Percentiles rank a stretch among this genome's conserved stretches.
Evolutionary conservation across 2,888 invertebrate species (phyloP).

Genomic region (Pandemis heparana): DNA sequence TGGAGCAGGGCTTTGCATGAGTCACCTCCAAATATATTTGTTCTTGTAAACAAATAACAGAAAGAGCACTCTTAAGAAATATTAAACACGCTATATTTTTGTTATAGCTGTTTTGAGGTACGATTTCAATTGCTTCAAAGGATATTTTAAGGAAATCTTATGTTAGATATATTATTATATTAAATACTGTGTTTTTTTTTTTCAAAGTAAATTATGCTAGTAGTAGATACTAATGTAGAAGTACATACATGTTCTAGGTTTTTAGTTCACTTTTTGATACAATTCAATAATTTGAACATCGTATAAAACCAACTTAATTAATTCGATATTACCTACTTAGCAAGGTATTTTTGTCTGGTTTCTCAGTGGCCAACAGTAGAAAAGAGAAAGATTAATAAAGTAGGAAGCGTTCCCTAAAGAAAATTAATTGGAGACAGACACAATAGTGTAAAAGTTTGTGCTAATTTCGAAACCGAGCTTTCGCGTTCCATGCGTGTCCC

Average conservation of each 20-base stretch:
- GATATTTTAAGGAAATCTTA: background rate
- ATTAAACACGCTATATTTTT: conserved; percentile 8
- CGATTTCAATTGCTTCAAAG: background rate
- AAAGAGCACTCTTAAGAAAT: conserved; percentile 18
- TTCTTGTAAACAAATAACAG: conserved; percentile 43
- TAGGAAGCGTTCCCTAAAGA: conserved; percentile 19
- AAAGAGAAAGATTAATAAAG: conserved; percentile 12
- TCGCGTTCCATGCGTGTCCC: conserved; percentile 47
- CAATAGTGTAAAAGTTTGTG: conserved; percentile 44
- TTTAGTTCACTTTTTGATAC: no score
- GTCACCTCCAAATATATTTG: conserved; percentile 38
- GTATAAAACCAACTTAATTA: no score
- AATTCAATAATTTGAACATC: no score
- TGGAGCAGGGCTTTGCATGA: conserved; percentile 29
- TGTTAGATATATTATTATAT: no score
- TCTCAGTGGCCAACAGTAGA: background rate
- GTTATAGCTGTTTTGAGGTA: conserved; percentile 20
- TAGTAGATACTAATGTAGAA: no score
- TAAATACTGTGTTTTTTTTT: no score
- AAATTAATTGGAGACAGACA: conserved; percentile 33
- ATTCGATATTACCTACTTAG: no score
- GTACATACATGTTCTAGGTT: no score
- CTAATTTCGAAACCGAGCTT: conserved; percentile 52
- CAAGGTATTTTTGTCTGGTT: background rate
- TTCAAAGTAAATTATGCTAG: no score